Base-by-base conservation (phyloP, 2,888 invertebrate genomes). In the Noctuana brunneofusca region DNA sequence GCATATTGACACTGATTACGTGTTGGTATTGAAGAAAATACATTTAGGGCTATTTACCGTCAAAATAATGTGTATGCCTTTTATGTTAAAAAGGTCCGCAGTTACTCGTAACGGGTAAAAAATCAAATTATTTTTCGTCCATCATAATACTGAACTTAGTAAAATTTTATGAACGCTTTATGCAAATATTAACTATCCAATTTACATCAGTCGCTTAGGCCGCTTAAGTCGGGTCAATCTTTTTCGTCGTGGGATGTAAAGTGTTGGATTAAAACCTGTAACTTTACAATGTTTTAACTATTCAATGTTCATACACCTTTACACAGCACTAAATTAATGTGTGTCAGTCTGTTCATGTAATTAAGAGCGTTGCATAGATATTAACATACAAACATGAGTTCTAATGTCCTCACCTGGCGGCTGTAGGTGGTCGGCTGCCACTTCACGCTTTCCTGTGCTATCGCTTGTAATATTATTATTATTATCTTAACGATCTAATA, bases 341-440 rank as follows among this genome's bases (percentile, higher is more conserved):
- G 32, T 59, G 35, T 53, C 46, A 24, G 59, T 32, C 38, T n/a
- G 22, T 27, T 46, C 43, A 43, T 54, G 46, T 53, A 54, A 60
- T 60, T 60, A 54, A 46, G 54, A 30, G 46, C 53, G 35, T 16
- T 35, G 43, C 24, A 16, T 24, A 18, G 16, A 24, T 46, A 54
- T 54, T 60, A 54, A 48, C 35, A 54, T 46, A 35, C 46, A 60
- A 35, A 54, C 59, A 60, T 24, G 53, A 54, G 60, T 60, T 35
- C 32, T 11, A 35, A 54, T 58, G 52, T 43, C 54, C 53, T 46
- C 46, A 35, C 35, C 24, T 48, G 8, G 43, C 27, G 27, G 48
- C 59, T 35, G 43, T 43, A 53, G 53, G 59, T 60, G 52, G 58
- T 59, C 50, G 1, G 27, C 38, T 24, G 24, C 50, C 24, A n/a